A percentile compares a stretch with the other conserved stretches of the same genome.
phyloP scores from a whole-genome alignment of 2,113 vertebrate genomes.

The Eolophus roseicapilla region DNA sequence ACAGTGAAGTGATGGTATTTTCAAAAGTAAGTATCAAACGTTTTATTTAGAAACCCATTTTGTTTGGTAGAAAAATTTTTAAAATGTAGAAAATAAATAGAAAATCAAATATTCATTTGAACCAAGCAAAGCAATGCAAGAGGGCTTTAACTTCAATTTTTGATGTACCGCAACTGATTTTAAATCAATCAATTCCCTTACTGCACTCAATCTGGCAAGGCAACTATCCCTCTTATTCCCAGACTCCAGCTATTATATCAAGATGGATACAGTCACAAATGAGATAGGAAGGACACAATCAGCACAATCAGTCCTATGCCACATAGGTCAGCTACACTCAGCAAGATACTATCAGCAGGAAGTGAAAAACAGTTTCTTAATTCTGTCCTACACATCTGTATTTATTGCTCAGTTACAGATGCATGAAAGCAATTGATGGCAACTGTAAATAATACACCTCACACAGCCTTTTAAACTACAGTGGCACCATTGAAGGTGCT shows the following conservation, averaged over 20 bases:
- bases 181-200: not conserved
- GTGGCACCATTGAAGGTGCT: not conserved
- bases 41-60: not conserved
- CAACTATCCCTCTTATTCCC: not conserved
- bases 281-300: not conserved
- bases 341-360: not conserved
- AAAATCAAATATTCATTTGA: not conserved
- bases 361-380: not conserved
- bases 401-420: not conserved
- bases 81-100: not conserved
- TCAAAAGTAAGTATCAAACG: not conserved
- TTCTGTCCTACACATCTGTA: not conserved
- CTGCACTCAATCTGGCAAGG: not conserved
- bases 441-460: not conserved
- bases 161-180: not conserved
- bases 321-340: not conserved
- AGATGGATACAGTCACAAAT: not conserved
- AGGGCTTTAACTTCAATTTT: not conserved
- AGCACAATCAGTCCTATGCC: not conserved
- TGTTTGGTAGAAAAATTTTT: not conserved
- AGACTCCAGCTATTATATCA: not conserved
- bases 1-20: rapidly evolving
- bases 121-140: not conserved
- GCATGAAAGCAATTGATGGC: not conserved
- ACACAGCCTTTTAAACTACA: not conserved